phyloP scores from a whole-genome alignment of 2,113 vertebrate genomes.

The Phalacrocorax carbo region DNA sequence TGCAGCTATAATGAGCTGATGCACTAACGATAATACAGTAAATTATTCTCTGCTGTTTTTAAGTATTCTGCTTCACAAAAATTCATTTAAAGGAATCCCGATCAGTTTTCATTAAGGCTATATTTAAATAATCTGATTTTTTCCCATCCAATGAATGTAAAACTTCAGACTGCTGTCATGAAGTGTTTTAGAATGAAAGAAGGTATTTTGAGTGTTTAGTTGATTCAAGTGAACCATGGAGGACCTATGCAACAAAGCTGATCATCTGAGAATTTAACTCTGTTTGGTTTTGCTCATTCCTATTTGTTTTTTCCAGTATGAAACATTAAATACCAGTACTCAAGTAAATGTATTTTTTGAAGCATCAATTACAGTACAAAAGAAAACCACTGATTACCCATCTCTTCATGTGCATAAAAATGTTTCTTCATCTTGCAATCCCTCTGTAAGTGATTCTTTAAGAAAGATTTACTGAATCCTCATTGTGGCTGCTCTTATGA shows the following conservation, averaged over 20 bases:
- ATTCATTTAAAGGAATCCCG: background rate
- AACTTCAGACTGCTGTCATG: background rate
- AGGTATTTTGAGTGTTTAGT: conserved; percentile 36
- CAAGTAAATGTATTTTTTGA: conserved; percentile 12
- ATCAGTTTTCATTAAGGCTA: background rate
- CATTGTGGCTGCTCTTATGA: background rate
- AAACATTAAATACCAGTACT: conserved; percentile 10
- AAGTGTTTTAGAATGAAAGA: background rate
- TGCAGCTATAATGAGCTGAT: background rate
- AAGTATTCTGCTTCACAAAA: background rate
- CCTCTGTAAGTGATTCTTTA: background rate
- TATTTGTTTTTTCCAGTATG: conserved; percentile 38
- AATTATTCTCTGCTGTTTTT: background rate
- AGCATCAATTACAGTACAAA: conserved; percentile 1
- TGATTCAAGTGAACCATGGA: conserved; percentile 11
- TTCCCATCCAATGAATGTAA: background rate
- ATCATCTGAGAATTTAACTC: conserved; percentile 38
- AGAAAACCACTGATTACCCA: conserved; percentile 8
- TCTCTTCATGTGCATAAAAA: background rate
- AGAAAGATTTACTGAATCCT: conserved; percentile 30
- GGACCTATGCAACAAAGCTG: background rate
- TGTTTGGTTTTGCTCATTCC: conserved; percentile 3
- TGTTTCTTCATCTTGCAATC: background rate
- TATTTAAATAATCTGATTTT: conserved; percentile 40
- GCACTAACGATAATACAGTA: background rate